Evolutionary conservation across 2,797 vertebrate genomes (phyloP).

Genomic region (Acrocephalus scirpaceus): DNA sequence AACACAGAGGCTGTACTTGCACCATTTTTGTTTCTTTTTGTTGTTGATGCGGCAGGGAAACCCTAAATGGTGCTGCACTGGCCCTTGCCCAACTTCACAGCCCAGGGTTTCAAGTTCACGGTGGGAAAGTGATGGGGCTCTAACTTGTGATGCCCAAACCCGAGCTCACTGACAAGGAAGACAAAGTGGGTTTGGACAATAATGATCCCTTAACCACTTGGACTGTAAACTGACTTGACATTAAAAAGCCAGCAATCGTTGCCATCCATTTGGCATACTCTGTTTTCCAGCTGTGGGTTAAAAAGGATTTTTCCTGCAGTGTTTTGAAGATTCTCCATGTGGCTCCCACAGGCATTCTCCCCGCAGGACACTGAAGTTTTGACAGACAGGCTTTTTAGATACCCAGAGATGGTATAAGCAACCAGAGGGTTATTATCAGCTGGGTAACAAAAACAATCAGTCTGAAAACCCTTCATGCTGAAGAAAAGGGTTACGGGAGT

Average conservation of each 20-base stretch:
- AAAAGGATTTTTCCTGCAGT: neutral
- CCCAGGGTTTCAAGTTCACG: neutral
- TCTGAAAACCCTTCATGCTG: neutral
- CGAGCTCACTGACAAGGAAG: neutral
- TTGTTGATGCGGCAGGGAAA: slow-evolving; percentile 53
- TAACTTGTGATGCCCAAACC: neutral
- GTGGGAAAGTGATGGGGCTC: neutral
- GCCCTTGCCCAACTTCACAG: neutral
- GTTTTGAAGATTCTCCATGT: neutral
- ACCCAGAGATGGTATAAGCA: neutral
- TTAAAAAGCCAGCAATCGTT: neutral
- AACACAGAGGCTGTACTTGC: neutral
- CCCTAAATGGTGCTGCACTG: fast-evolving
- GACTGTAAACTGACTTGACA: neutral
- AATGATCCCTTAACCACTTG: neutral
- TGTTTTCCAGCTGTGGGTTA: neutral
- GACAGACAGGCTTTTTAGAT: neutral
- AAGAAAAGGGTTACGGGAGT: fast-evolving
- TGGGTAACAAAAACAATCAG: neutral
- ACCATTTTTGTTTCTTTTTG: neutral
- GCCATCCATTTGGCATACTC: neutral
- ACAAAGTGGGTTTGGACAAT: neutral
- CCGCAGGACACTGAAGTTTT: neutral
- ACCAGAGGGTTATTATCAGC: neutral
- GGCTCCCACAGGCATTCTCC: neutral